Evolutionary conservation across 2,113 vertebrate genomes (phyloP), one percentile per base, ranked within the genome.

Genomic region (Columba janthina): DNA sequence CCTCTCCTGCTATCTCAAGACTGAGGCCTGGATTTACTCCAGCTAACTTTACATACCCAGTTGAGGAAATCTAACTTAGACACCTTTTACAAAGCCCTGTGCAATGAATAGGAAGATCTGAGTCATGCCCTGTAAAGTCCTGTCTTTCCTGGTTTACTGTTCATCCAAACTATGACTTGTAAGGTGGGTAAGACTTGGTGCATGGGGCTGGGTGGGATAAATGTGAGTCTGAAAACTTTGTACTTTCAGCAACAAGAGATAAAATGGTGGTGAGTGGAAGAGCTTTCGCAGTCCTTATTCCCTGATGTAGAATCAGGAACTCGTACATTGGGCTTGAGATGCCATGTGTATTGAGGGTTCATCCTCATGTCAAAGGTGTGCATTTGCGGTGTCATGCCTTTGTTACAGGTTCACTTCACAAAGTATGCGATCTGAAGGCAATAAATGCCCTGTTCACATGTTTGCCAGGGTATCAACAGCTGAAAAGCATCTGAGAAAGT

Each of bases 311-410:
- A 42, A 18, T 26, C 17, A 32, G 44, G 20, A 72, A 36, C 0
- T 2, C 1, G 6, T 5, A 10, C 6, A 0, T 4, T 40, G 54
- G 42, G 4, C 34, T 50, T 64, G 53, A 67, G 25, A 17, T 21
- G 4, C 22, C 19, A 0, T 10, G 10, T 21, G 32, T 8, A 7
- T 20, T 66, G 36, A 25, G 64, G 24, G 17, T 15, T 74, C 40
- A 15, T 26, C 58, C 11, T 14, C 17, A 25, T 53, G 76, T 20
- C 60, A 90, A 26, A 76, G 60, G 29, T 25, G 18, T 40, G 20
- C 4, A 1, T 20, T 58, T 6, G 22, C 66, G 38, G 12, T 9
- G 13, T 12, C 32, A 36, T 26, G 32, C 28, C 22, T 65, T 44
- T 42, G 53, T 14, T 6, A 8, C 28, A 21, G 42, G 36, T 12